phyloP scores from a whole-genome alignment of 1,140 invertebrate species.

The Cydia amplana region DNA sequence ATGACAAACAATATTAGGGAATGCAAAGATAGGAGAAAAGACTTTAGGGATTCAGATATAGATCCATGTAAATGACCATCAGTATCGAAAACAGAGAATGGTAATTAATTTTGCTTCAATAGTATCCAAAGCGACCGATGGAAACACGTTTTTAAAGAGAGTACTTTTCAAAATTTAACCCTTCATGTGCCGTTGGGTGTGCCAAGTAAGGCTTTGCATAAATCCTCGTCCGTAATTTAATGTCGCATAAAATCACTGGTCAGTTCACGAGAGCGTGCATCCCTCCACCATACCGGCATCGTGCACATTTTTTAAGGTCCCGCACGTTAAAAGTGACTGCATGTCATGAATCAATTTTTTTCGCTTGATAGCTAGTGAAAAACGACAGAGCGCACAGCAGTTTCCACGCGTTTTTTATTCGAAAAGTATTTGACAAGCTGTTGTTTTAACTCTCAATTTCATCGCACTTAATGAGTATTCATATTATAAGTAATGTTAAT shows the following conservation, averaged over 20 bases:
- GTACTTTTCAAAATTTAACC: slow-evolving; percentile 19
- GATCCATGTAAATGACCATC: slow-evolving; percentile 21
- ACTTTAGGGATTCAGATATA: no score
- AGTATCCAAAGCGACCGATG: not conserved
- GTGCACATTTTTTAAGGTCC: slow-evolving; percentile 11
- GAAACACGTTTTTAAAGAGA: not conserved
- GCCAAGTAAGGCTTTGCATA: slow-evolving; percentile 44
- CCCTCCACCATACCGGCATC: slow-evolving; percentile 44
- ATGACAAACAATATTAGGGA: no score
- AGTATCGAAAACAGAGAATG: not conserved
- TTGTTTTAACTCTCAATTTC: no score
- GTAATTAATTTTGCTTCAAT: slow-evolving; percentile 10
- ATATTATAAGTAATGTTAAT: no score
- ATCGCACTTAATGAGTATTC: no score
- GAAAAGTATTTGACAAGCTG: no score
- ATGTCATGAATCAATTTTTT: not conserved
- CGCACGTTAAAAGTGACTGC: not conserved
- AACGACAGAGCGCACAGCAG: no score
- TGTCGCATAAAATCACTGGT: slow-evolving; percentile 56
- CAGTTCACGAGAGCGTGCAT: slow-evolving; percentile 46
- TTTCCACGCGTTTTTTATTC: no score
- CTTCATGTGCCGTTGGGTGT: slow-evolving; percentile 27
- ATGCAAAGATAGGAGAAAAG: no score
- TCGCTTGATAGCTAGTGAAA: no score
- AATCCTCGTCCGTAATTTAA: slow-evolving; percentile 54